Percentiles rank a stretch among this genome's conserved stretches.
Evolutionary conservation across 2,113 vertebrate genomes (phyloP).

Genomic region (Pterocles orientalis): DNA sequence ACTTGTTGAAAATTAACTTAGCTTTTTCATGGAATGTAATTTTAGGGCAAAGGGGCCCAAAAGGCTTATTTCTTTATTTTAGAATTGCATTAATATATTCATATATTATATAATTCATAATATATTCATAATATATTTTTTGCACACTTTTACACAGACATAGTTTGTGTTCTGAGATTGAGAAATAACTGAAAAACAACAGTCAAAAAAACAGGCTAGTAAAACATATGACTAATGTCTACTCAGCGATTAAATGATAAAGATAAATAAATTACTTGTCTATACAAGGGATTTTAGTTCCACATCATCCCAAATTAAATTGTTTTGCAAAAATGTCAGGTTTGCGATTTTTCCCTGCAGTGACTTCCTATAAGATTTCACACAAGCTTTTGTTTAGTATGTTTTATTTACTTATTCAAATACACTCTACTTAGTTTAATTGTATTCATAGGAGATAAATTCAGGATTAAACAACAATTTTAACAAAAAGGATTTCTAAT

Average conservation of each 20-base stretch:
- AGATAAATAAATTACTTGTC: background rate
- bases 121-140: background rate
- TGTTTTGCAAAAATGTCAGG: background rate
- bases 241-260: background rate
- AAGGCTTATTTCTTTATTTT: background rate
- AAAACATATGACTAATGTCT: background rate
- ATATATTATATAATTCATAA: too few species aligned
- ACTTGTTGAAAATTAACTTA: background rate
- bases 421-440: background rate
- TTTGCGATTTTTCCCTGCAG: background rate
- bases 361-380: background rate
- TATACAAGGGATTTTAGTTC: background rate
- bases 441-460: background rate
- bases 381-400: background rate
- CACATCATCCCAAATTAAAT: background rate
- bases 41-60: background rate
- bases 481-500: background rate
- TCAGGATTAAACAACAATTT: background rate
- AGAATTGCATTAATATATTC: background rate
- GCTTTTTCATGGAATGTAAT: background rate
- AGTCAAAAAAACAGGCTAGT: background rate
- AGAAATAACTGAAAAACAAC: background rate
- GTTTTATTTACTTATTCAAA: background rate
- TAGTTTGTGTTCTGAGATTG: background rate
- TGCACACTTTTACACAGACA: background rate